Base-by-base conservation (phyloP, 2,797 vertebrate species). In the Catamblyrhynchus diadema region DNA sequence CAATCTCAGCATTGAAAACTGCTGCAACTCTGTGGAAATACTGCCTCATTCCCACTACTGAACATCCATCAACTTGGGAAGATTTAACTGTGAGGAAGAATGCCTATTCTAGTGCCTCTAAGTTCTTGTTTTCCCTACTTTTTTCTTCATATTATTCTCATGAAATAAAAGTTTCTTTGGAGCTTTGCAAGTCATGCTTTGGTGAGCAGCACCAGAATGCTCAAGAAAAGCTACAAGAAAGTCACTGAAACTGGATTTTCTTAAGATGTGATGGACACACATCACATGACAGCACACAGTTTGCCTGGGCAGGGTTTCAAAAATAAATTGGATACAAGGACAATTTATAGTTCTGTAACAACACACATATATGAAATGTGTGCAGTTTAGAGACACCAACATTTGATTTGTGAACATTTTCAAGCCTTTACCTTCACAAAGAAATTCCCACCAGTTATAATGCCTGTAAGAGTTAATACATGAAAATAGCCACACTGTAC, bases 271-370 rank as follows among this genome's bases (percentile, higher is more conserved):
- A 9, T 6, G 53, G 51, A 66, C n/a, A 41, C 3, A 62, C 10
- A 1, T 28, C 41, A 62, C 10, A 1, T 24, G 44, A 47, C 4
- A 71, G 10, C 22, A 70, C 5, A 20, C 7, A 25, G 7, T 28
- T 27, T 9, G 18, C 30, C 18, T 57, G 2, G 60, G 33, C 33
- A 88, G 28, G 6, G 12, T 10, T 83, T 84, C 53, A 81, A 77
- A 75, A 71, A 5, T 27, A 28, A 81, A 48, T 47, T 50, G 20
- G 33, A 74, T 81, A 6, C 18, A 51, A 0, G 0, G 17, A 12
- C 1, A 9, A 90, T 67, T 81, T 47, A 62, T 32, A 41, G 44
- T 12, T 18, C 41, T 60, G 32, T 28, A 91, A 44, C 22, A 59
- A 42, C 15, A 5, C 0, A 3, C 42, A 16, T 21, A 54, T 13